Base-by-base conservation (phyloP, 2,113 vertebrate genomes). In the Haplochromis vanheusdeni region DNA sequence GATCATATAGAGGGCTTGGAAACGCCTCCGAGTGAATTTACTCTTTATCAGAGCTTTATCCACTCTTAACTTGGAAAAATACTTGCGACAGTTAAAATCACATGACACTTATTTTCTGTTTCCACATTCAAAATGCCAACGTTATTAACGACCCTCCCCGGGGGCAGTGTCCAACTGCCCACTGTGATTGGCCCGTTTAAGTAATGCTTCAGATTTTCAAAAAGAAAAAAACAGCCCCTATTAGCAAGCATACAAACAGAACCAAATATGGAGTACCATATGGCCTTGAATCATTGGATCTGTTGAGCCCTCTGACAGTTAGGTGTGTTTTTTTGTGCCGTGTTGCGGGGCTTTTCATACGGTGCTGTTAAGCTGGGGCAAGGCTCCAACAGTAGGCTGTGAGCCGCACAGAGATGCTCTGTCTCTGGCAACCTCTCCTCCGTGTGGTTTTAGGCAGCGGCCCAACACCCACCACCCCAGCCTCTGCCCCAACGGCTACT, bases 391-490 rank as follows among this genome's bases (percentile, higher is more conserved):
- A 88, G 88, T 51, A 56, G 86, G 47, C 89, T 93, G 93, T 7
- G 56, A 92, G 89, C 81, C 7, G 82, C 92, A 96, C 95, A 96
- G 94, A 94, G 95, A 95, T 95, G 94, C 94, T 94, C 92, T 95
- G 89, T 96, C 92, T 94, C 92, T 92, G 82, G 77, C 91, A 87
- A 70, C 87, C 82, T 94, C 90, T 94, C 89, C 91, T 91, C 91
- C 65, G 45, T 96, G 95, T 96, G 94, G 94, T 95, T 96, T 96
- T 95, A 96, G 96, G 95, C 96, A 94, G 73, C 17, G 19, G 75
- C 92, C 95, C 95, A 96, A 92, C 58, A 28, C 79, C 92, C 95
- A 88, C 89, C 89, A 51, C 88, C 87, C 82, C 79, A 55, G 88
- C 88, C 92, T 89, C 89, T 92, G 91, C 91, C 68, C 89, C 85